Evolutionary conservation across 2,888 invertebrate species (phyloP), one percentile per base, ranked within the genome.

Genomic region (Maniola hyperantus): DNA sequence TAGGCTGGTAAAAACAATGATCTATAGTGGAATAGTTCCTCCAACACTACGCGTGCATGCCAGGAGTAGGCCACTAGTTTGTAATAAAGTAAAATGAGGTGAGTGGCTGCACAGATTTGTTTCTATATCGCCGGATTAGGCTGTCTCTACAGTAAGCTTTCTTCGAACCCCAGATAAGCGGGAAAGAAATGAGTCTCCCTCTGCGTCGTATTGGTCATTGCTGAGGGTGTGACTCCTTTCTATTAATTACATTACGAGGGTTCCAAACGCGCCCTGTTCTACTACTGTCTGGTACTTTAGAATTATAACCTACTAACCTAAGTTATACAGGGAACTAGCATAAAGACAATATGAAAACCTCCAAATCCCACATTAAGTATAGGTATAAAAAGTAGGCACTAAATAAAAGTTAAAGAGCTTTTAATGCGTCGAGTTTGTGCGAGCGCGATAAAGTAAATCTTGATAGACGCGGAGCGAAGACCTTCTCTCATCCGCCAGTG

Each of bases 401-500:
- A 61, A 61, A 61, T 61, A 39, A 61, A 61, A 36, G 20, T 39
- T 61, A 61, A 61, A 61, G 50, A 61, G 61, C 50, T 50, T 50
- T 61, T 61, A 61, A 61, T 61, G 61, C 36, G 61, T 48, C 34
- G 61, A 50, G 61, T 61, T 61, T 51, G 61, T 61, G 61, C 50
- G 61, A 61, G 50, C 48, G 61, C 61, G 61, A 61, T 61, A 61
- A 61, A n/a, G 61, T 50, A 61, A 61, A 51, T 61, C 61, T 50
- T 51, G 61, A 61, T 61, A 51, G 61, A 61, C 61, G 50, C 20
- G 33, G 33, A 18, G 61, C 61, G 50, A 36, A 34, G 61, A 61
- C 39, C 50, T 26, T 36, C 50, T 50, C 48, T 26, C 34, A 39
- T 66, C 68, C 73, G 72, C 70, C 72, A 71, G 70, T 72, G 72